Percentiles rank a stretch among this genome's conserved stretches.
Evolutionary conservation across 2,113 vertebrate species (phyloP).

Genomic region (Solenodon paradoxus): DNA sequence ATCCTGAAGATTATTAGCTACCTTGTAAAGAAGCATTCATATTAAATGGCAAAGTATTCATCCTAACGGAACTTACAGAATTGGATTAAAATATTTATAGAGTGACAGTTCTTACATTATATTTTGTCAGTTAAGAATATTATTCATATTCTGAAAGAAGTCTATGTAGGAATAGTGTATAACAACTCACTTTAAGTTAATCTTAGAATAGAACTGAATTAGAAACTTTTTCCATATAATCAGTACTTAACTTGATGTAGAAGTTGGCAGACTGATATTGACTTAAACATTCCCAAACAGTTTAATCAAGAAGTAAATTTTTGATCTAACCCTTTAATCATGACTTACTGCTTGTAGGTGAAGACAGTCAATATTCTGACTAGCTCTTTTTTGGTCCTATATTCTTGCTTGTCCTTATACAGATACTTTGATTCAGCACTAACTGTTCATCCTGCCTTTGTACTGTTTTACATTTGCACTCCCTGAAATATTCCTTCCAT

Average conservation of each 20-base stretch:
- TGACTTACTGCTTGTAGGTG: not conserved
- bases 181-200: conserved; percentile 7
- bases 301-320: not conserved
- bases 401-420: not conserved
- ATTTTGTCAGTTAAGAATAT: conserved; percentile 17
- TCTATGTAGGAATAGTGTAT: not conserved
- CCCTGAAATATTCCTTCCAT: not conserved
- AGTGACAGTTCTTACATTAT: conserved; percentile 2
- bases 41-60: conserved; percentile 28
- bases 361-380: not conserved
- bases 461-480: not conserved
- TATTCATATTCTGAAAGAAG: conserved; percentile 21
- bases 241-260: conserved; percentile 16
- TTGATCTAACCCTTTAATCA: not conserved
- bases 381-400: not conserved
- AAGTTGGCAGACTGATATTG: conserved; percentile 28
- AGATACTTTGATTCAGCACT: not conserved
- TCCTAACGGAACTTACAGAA: not conserved
- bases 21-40: not conserved
- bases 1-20: not conserved
- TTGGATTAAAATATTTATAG: conserved; percentile 16
- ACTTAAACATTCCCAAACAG: not conserved
- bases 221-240: not conserved
- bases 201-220: conserved; percentile 15
- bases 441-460: not conserved